These are phyloP conservation scores for Brienomyrus brachyistius DNA, from an alignment of 2,113 vertebrate species.

Conservation along the genomic window DNA sequence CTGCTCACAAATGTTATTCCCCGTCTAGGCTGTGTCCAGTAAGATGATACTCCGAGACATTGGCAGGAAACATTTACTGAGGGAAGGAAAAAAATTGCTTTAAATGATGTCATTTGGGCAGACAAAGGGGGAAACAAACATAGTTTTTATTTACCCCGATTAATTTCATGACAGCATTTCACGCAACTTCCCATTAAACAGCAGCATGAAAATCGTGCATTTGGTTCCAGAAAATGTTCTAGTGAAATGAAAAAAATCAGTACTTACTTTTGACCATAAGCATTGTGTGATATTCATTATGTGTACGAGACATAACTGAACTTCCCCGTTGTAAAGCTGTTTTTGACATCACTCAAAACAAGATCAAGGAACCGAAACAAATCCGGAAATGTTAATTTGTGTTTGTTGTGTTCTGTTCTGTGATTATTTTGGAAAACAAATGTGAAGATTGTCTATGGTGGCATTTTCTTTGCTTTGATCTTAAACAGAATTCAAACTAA, in stretches of 20 bases:
- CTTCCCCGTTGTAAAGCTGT: conserved; percentile 24
- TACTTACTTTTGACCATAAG: not conserved
- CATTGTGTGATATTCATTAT: conserved; percentile 16
- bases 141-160: conserved; percentile 30
- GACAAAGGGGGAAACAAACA: conserved; percentile 44
- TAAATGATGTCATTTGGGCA: conserved; percentile 44
- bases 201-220: not conserved
- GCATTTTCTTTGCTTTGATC: conserved; percentile 51
- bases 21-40: conserved; percentile 48
- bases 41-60: conserved; percentile 42
- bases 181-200: not conserved
- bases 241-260: not conserved
- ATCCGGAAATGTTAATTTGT: conserved; percentile 33
- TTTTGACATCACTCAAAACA: conserved; percentile 25
- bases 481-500: conserved; percentile 57
- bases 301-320: conserved; percentile 11
- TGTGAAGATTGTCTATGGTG: conserved; percentile 40
- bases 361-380: conserved; percentile 24
- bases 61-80: conserved; percentile 45
- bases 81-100: conserved; percentile 33
- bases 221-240: not conserved
- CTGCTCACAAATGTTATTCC: not conserved
- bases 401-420: conserved; percentile 37
- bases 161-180: conserved; percentile 14
- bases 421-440: conserved; percentile 38